Conservation (phyloP, 1,140 invertebrate species). For the Amphibalanus amphitrite region DNA sequence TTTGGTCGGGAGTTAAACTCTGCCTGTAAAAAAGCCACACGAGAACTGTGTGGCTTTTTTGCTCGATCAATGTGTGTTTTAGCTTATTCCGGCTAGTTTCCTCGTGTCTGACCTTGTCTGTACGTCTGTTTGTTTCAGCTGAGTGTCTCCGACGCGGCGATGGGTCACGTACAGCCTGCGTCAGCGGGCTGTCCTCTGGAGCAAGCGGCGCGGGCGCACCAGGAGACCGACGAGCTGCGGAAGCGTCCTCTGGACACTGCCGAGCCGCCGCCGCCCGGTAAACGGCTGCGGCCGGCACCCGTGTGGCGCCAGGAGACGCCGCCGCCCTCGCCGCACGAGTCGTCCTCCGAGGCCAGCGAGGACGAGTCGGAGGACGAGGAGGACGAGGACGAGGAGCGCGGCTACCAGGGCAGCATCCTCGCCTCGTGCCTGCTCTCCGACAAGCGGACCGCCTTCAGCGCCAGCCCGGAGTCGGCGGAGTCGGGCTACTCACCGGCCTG, state of each 20-base stretch:
- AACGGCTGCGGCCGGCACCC: not conserved
- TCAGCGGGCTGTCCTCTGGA: not conserved
- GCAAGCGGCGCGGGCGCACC: too few species aligned
- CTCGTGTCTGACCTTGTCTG: too few species aligned
- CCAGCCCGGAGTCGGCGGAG: not conserved
- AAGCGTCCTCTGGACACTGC: conserved; percentile 80
- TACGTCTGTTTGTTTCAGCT: not conserved
- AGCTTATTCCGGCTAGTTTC: too few species aligned
- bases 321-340: not conserved
- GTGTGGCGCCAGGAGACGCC: not conserved
- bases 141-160: not conserved
- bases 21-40: too few species aligned
- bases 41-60: too few species aligned
- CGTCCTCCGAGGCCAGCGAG: not conserved
- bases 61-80: too few species aligned
- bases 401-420: conserved; percentile 22
- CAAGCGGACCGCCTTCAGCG: conserved; percentile 70
- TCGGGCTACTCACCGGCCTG: not conserved
- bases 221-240: conserved; percentile 64
- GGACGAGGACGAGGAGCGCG: conserved; percentile 87
- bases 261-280: conserved; percentile 61
- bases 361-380: conserved; percentile 36
- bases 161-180: not conserved
- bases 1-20: too few species aligned
- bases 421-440: not conserved